Evolutionary conservation across 2,797 vertebrate genomes (phyloP).

Genomic region (Thunnus albacares): DNA sequence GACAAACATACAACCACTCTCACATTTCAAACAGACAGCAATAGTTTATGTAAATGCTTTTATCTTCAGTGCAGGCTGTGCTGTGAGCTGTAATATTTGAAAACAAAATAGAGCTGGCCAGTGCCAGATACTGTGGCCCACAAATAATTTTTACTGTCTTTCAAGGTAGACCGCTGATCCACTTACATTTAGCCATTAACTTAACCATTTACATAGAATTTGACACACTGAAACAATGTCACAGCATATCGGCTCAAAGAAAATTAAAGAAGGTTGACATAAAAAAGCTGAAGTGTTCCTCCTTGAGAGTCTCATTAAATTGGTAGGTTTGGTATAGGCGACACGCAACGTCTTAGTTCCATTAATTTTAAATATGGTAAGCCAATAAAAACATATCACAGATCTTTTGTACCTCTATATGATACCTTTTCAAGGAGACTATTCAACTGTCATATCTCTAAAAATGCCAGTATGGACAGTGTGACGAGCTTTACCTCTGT

Average conservation of each 20-base stretch:
- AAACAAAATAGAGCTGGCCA: too few relatives aligned
- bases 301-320: not conserved
- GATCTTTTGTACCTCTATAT: not conserved
- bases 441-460: not conserved
- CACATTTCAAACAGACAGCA: not conserved
- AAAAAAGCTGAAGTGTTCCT: not conserved
- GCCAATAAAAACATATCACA: not conserved
- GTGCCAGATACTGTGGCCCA: too few relatives aligned
- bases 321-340: not conserved
- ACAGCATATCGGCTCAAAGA: not conserved
- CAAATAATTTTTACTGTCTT: too few relatives aligned
- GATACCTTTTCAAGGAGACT: not conserved
- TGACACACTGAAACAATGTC: not conserved
- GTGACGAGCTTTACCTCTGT: slow-evolving; percentile 86
- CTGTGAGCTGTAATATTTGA: too few relatives aligned
- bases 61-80: too few relatives aligned
- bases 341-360: not conserved
- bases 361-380: too few relatives aligned
- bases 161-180: too few relatives aligned
- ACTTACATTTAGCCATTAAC: too few relatives aligned
- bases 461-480: not conserved
- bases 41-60: not conserved
- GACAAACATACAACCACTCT: not conserved
- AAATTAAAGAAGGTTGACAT: not conserved
- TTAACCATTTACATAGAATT: not conserved